These are phyloP conservation scores for Physocephala rufipes DNA, from an alignment of 2,888 invertebrate species.

Conservation along the genomic window DNA sequence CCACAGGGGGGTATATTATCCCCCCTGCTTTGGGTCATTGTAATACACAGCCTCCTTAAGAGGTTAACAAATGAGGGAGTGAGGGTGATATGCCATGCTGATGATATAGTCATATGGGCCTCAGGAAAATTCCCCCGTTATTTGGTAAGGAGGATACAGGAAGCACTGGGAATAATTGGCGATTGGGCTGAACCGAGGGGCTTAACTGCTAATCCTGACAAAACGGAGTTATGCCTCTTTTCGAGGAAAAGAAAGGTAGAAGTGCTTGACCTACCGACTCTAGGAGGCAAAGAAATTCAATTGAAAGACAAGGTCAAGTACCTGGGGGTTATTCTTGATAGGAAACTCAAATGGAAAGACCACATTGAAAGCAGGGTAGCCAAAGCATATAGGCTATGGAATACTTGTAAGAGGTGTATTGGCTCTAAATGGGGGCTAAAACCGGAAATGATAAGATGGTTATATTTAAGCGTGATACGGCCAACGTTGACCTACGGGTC, in stretches of 20 bases:
- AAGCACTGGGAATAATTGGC: no score
- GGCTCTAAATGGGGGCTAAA: neutral
- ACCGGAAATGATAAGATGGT: neutral
- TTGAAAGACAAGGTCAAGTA: neutral
- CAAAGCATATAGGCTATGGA: neutral
- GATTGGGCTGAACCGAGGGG: no score
- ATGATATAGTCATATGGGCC: neutral
- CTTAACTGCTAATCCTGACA: no score
- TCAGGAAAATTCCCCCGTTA: neutral
- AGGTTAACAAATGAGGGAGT: neutral
- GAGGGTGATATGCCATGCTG: neutral
- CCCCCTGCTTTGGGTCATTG: neutral
- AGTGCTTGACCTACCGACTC: neutral
- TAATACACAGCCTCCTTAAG: neutral
- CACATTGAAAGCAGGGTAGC: neutral
- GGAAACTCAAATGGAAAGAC: neutral
- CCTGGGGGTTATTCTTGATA: neutral
- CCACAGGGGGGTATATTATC: constrained; percentile 16
- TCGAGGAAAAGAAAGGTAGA: no score
- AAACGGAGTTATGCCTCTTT: no score
- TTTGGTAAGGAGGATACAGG: neutral
- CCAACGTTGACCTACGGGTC: neutral
- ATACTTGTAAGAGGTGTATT: neutral
- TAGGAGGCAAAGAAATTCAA: neutral
- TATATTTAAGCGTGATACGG: neutral